Conservation (phyloP, 2,113 vertebrate species). For the Hucho hucho region DNA sequence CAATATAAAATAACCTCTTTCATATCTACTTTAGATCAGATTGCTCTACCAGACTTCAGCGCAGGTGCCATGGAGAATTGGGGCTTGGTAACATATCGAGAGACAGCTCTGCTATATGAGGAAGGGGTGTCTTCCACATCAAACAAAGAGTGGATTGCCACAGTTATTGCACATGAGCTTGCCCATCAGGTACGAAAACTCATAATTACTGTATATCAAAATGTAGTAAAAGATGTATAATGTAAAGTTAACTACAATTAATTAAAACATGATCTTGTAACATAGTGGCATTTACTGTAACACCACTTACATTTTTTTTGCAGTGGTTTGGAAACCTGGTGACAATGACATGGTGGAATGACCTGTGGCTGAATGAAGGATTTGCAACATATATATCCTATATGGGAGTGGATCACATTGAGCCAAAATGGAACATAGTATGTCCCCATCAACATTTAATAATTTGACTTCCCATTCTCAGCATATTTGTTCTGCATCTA, state of each 20-base stretch:
- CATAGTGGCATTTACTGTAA: neutral
- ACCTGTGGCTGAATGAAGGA: conserved; percentile 92
- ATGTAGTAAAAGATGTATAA: neutral
- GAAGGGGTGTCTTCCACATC: conserved; percentile 54
- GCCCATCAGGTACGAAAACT: conserved; percentile 71
- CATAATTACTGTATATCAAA: neutral
- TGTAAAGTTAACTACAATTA: too few species aligned
- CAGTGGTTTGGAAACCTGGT: conserved; percentile 98
- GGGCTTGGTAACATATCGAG: conserved; percentile 72
- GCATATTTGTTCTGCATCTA: neutral
- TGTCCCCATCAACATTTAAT: conserved; percentile 28
- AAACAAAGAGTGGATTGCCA: conserved; percentile 56
- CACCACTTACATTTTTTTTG: neutral
- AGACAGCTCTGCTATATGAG: conserved; percentile 63
- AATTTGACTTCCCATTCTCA: neutral
- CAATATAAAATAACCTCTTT: too few species aligned
- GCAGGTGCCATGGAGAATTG: conserved; percentile 73
- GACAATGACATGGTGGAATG: conserved; percentile 92
- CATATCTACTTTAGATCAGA: conserved; percentile 60
- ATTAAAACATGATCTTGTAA: neutral
- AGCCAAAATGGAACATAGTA: conserved; percentile 77
- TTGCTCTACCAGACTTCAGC: conserved; percentile 70
- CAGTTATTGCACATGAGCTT: conserved; percentile 66
- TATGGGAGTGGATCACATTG: conserved; percentile 62
- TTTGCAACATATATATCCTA: conserved; percentile 85